Evolutionary conservation across 2,888 invertebrate species (phyloP), one percentile per base, ranked within the genome.

Genomic region (Aporophyla lueneburgensis): DNA sequence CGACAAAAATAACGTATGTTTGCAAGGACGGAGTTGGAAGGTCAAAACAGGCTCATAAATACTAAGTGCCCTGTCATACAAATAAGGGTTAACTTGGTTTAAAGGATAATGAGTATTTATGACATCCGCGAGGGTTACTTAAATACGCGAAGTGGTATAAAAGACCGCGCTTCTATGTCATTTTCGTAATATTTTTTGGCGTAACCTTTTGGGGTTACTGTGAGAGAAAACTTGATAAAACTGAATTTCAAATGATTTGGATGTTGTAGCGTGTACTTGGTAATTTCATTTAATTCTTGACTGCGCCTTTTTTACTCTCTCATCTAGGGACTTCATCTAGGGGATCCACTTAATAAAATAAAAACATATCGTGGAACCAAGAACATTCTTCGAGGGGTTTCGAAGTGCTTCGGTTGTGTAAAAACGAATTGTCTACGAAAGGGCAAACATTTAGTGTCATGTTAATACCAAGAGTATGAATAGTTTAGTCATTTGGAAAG

Each of bases 41-140:
- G 86, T 84, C 86, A 73, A 54, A 75, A 78, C 58, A 54, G 49
- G 19, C 80, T 84, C 79, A 86, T 87, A 86, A 86, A 87, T 85
- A 83, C 77, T 81, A 74, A 87, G 73, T 80, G 75, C 67, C 73
- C 53, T 49, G 78, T 77, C 86, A 76, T 80, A 80, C 75, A 58
- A 40, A n/a, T 63, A 76, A 67, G 83, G 88, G 84, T 80, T 81
- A 78, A 86, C 83, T 80, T 68, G 71, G 61, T 75, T 76, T 78
- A 76, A 71, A 72, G 78, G 58, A 75, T 80, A 71, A 86, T 88
- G 76, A 86, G 84, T 83, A 86, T 88, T 87, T 86, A 88, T 87
- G 40, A 70, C 68, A 66, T 59, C 24, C 67, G 72, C 81, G 76
- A 62, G 68, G 68, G 76, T 82, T 71, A 77, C 76, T 85, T 79